A percentile compares a stretch with the other conserved stretches of the same genome.
Conservation (phyloP, 2,113 vertebrate genomes). For the Ammospiza nelsoni region DNA sequence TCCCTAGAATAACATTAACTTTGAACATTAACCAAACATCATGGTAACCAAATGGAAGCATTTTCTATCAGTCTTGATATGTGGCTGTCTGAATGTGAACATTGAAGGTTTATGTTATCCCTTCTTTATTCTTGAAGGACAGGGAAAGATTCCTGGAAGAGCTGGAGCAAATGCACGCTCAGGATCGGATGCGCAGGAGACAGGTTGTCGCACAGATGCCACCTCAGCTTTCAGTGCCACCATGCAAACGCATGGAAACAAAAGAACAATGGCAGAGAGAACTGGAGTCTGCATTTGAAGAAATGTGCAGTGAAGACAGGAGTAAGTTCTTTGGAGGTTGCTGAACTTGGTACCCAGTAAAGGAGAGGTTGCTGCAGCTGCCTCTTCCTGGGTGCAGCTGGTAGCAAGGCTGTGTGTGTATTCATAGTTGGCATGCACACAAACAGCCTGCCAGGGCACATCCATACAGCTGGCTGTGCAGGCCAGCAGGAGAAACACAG, state of each 20-base stretch:
- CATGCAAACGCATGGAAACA: constrained; percentile 78
- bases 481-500: not conserved
- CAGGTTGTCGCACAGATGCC: constrained; percentile 83
- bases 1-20: not conserved
- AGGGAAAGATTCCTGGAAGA: constrained; percentile 84
- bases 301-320: constrained; percentile 85
- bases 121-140: constrained; percentile 73
- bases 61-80: not conserved
- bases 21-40: not conserved
- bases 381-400: not conserved
- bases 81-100: not conserved
- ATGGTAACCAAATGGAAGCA: not conserved
- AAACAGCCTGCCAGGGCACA: not conserved
- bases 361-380: not conserved
- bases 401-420: not conserved
- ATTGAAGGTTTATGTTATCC: not conserved
- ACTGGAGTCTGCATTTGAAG: constrained; percentile 92
- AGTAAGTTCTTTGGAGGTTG: constrained; percentile 74
- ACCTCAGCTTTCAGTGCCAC: constrained; percentile 82
- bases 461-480: accelerated
- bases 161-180: constrained; percentile 86
- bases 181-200: constrained; percentile 83
- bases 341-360: not conserved
- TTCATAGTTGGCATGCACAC: not conserved
- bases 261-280: constrained; percentile 89